A percentile compares a stretch with the other conserved stretches of the same genome.
Conservation (phyloP, 1,140 invertebrate genomes). For the Drosophila nasuta region DNA sequence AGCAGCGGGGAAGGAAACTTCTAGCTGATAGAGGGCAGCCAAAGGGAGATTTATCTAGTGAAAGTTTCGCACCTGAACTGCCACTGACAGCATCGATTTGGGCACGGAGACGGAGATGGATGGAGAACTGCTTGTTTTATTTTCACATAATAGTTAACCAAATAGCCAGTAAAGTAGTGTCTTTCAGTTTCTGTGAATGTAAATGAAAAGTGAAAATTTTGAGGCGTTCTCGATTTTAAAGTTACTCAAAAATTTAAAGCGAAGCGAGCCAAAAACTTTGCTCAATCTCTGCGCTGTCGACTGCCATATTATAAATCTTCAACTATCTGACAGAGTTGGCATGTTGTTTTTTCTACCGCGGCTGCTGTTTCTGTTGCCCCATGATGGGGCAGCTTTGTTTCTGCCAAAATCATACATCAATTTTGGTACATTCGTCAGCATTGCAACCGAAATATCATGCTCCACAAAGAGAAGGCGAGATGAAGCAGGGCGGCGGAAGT, state of each 20-base stretch:
- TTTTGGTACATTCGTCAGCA: constrained; percentile 76
- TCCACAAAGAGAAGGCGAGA: constrained; percentile 15
- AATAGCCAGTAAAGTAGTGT: not conserved
- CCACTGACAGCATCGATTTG: constrained; percentile 38
- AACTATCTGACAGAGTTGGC: constrained; percentile 46
- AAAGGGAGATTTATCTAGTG: constrained; percentile 53
- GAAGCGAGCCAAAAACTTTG: not conserved
- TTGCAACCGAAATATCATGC: constrained; percentile 63
- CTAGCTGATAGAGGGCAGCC: constrained; percentile 4
- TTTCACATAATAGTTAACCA: constrained; percentile 3
- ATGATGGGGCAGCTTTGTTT: constrained; percentile 21
- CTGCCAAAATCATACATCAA: constrained; percentile 77
- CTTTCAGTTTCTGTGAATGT: constrained; percentile 1
- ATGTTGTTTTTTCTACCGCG: constrained; percentile 19
- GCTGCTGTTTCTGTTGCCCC: not conserved
- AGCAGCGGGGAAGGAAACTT: not conserved
- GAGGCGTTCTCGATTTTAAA: not conserved
- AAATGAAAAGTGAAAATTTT: not conserved
- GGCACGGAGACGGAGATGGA: not conserved
- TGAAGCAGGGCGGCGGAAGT: not conserved
- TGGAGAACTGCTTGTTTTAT: constrained; percentile 4
- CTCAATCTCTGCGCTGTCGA: constrained; percentile 28
- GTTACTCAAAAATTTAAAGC: not conserved
- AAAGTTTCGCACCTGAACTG: constrained; percentile 59
- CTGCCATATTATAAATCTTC: constrained; percentile 69